Evolutionary conservation across 2,113 vertebrate species (phyloP).

Genomic region (Canis aureus): DNA sequence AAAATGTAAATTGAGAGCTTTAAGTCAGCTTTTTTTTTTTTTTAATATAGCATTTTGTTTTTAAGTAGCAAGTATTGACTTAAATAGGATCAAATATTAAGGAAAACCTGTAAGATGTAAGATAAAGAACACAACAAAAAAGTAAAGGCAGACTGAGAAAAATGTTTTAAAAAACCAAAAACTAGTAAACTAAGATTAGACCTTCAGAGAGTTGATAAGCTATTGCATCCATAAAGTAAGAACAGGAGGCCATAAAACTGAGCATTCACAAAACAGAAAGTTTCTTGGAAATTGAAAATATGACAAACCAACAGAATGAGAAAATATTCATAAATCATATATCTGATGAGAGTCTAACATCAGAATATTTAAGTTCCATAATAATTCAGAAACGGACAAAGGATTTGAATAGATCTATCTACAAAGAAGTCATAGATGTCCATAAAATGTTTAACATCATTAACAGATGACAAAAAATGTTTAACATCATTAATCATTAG

Average conservation of each 20-base stretch:
- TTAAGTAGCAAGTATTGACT: neutral
- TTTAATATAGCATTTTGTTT: neutral
- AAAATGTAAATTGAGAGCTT: neutral
- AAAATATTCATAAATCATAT: neutral
- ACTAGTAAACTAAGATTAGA: neutral
- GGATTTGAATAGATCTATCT: neutral
- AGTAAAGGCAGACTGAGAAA: neutral
- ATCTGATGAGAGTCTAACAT: neutral
- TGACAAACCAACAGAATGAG: neutral
- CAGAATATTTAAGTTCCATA: neutral
- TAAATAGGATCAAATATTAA: slow-evolving; percentile 39
- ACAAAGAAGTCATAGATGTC: neutral
- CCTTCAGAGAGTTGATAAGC: neutral
- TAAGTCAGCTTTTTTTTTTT: neutral
- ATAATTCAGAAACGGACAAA: neutral
- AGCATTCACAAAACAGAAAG: neutral
- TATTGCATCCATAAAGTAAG: neutral
- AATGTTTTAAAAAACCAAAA: neutral
- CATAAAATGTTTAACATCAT: neutral
- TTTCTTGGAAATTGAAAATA: slow-evolving; percentile 35
- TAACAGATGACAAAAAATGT: neutral
- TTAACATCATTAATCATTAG: neutral
- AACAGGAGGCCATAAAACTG: neutral
- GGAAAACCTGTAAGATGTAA: neutral
- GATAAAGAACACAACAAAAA: neutral